phyloP scores from a whole-genome alignment of 2,797 vertebrate genomes.

The Eulemur coronatus region DNA sequence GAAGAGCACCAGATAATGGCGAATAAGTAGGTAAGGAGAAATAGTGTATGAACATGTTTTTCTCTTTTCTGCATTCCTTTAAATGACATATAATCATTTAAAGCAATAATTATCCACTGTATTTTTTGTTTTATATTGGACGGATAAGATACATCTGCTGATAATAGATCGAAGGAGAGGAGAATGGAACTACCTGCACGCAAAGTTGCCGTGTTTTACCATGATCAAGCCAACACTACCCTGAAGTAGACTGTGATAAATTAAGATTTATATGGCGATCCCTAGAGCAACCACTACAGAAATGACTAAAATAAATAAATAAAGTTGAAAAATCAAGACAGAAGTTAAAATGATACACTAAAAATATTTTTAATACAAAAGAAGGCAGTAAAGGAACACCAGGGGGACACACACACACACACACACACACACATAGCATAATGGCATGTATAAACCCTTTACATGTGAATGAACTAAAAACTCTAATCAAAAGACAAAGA shows the following conservation, averaged over 20 bases:
- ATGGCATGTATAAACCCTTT: not conserved
- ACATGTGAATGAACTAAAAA: not conserved
- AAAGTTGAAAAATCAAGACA: not conserved
- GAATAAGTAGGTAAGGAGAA: not conserved
- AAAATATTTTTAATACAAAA: not conserved
- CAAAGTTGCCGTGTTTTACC: not conserved
- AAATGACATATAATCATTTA: not conserved
- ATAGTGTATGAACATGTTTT: not conserved
- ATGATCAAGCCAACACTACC: not conserved
- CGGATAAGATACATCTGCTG: not conserved
- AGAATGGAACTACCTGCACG: not conserved
- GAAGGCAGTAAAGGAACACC: not conserved
- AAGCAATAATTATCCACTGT: not conserved
- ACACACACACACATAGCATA: not conserved
- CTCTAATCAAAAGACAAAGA: not conserved
- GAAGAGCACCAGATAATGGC: not conserved
- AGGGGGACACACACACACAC: not conserved
- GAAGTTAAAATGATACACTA: not conserved
- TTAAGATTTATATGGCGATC: not conserved
- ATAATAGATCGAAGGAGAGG: not conserved
- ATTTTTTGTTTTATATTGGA: not conserved
- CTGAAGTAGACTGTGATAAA: not conserved
- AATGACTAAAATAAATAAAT: not conserved
- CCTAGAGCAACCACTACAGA: not conserved
- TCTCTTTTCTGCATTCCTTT: not conserved